Evolutionary conservation across 2,797 vertebrate genomes (phyloP), one percentile per base, ranked within the genome.

Genomic region (Aldrovandia affinis): DNA sequence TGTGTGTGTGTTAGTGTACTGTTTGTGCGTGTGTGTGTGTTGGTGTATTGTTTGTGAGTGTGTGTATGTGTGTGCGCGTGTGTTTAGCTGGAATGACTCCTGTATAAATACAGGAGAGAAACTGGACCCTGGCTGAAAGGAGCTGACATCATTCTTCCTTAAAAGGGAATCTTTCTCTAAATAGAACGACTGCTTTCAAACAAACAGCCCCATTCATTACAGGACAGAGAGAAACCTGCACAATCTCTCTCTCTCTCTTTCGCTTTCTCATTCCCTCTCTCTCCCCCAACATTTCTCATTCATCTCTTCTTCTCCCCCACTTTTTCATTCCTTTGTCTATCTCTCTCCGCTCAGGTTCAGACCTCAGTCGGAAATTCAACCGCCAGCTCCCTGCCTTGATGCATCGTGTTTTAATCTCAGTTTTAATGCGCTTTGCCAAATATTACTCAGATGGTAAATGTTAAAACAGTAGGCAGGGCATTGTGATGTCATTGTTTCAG

Each of bases 71-170:
- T 2, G 25, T 68, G 63, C 36, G 65, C 36, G 68, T 85, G 89
- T 91, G 92, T 89, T 88, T 92, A 93, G 89, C 81, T 93, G 94
- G 93, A 95, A 95, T 95, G 93, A 88, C 83, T 91, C 92, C 94
- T 91, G 92, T 87, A 92, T 93, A 95, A 94, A 95, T 90, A 91
- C 89, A 92, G 52, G 88, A 89, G 87, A 89, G 89, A 92, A 86
- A 28, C 57, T 92, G 94, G 92, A 92, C 57, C 81, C 42, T 86
- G 85, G 92, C 92, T 94, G 93, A 52, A 78, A 83, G 80, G 88
- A 89, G 91, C 85, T 94, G 92, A 96, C 93, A 95, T 96, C 95
- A 96, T 89, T 91, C 86, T 92, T 90, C 96, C 95, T 94, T 96
- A 96, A 96, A 96, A 97, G 95, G 96, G 91, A 91, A 93, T 93